Percentiles rank a stretch among this genome's conserved stretches.
phyloP scores from a whole-genome alignment of 2,113 vertebrate genomes.

The Daphoenositta chrysoptera region DNA sequence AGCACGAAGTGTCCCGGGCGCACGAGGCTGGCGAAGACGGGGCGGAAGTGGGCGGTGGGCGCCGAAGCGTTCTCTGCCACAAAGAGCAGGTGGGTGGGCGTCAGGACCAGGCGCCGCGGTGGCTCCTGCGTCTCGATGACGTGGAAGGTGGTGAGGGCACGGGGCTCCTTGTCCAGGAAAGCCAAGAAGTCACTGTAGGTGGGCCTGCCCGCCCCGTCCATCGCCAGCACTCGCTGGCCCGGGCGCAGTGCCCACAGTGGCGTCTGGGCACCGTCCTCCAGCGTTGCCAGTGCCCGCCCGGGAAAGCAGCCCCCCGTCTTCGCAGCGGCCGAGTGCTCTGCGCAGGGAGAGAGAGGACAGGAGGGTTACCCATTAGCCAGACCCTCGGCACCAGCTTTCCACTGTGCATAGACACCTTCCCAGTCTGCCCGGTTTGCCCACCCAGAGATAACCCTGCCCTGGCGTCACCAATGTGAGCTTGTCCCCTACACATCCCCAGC shows the following conservation, averaged over 20 bases:
- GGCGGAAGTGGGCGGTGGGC: slow-evolving; percentile 61
- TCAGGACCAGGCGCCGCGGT: slow-evolving; percentile 78
- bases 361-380: not conserved
- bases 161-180: slow-evolving; percentile 86
- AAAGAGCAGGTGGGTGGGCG: slow-evolving; percentile 90
- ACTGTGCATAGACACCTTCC: not conserved
- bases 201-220: slow-evolving; percentile 75
- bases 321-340: slow-evolving; percentile 95
- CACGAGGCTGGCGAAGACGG: slow-evolving; percentile 86
- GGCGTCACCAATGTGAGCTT: accelerated
- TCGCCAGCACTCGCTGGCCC: slow-evolving; percentile 87
- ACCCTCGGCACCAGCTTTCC: not conserved
- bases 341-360: slow-evolving; percentile 30
- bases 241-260: slow-evolving; percentile 82
- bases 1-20: slow-evolving; percentile 86
- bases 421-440: not conserved
- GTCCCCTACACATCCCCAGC: accelerated
- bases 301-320: slow-evolving; percentile 98
- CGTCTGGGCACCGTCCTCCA: slow-evolving; percentile 78
- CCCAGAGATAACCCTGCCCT: not conserved
- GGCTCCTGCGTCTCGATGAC: slow-evolving; percentile 83
- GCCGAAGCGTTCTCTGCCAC: slow-evolving; percentile 75
- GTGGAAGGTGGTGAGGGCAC: slow-evolving; percentile 77
- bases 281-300: slow-evolving; percentile 76
- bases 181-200: slow-evolving; percentile 89